Evolutionary conservation across 1,140 invertebrate species (phyloP), one percentile per base, ranked within the genome.

Genomic region (Brachionus paranguensis): DNA sequence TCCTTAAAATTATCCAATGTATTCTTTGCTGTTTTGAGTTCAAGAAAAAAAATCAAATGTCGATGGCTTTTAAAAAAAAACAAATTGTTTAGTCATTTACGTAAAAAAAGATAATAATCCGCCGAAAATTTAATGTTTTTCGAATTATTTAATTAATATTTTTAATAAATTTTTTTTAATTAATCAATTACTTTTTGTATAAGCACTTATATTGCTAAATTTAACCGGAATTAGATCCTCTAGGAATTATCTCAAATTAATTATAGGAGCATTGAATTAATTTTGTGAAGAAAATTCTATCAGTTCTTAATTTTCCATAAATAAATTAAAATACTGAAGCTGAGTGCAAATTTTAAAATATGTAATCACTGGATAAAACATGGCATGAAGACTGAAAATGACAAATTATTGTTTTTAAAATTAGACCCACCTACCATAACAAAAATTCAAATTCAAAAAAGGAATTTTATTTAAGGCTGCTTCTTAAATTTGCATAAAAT

Each of bases 1-100:
- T 85, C 65, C 29, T 55, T 11, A 83, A 84, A 45, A 84, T 85
- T 24, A 37, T 85, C 3, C 41, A 68, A 70, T 70, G 20, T 20
- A 41, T 81, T 41, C 17, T 81, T 20, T 81, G 29, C 45, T 81
- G 78, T 27, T 76, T 76, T 50, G 14, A 76, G 3, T 50, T 76
- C 17, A 76, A 76, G 24, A 76, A 76, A 76, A 76, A 47, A 50
- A 41, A 47, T 7, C 47, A 76, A 8, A 50, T 27, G 17, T 7
- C 14, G 6, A 14, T 37, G 17, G 60, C 10, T 33, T 29, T 10
- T 27, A 65, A 20, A 27, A 24, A 33, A 24, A 11, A 65, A 27
- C 33, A 65, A 53, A n/a, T 14, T 53, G 10, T 72, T 43, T 72
- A 72, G 29, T 11, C 68, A 41, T 20, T n/a, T 41, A 41, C 68